Conservation (phyloP, 2,113 vertebrate genomes). For the Oryzias celebensis region DNA sequence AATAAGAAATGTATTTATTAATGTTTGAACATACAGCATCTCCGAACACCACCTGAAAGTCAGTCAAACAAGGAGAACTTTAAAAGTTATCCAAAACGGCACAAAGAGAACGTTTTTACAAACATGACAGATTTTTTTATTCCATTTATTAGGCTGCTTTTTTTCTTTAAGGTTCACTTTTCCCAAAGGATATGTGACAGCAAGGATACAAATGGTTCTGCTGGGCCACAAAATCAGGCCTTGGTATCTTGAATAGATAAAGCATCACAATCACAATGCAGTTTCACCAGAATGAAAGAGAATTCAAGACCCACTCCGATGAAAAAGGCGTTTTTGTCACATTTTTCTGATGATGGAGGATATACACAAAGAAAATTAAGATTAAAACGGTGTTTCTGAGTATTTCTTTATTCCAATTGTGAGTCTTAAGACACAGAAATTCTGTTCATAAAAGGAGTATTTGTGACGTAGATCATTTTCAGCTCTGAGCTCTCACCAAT, state of each 20-base stretch:
- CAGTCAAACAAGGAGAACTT: slow-evolving; percentile 49
- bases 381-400: too few species aligned
- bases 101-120: not conserved
- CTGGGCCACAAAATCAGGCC: slow-evolving; percentile 71
- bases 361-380: too few species aligned
- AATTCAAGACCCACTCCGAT: not conserved
- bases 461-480: too few species aligned
- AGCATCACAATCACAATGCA: slow-evolving; percentile 49
- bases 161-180: not conserved
- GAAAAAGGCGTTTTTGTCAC: too few species aligned
- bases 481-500: too few species aligned
- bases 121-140: not conserved
- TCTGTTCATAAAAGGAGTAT: too few species aligned
- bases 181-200: slow-evolving; percentile 78
- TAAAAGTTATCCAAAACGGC: slow-evolving; percentile 12
- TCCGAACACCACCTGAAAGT: slow-evolving; percentile 66
- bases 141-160: slow-evolving; percentile 16
- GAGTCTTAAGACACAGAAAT: too few species aligned
- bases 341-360: too few species aligned
- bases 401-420: too few species aligned
- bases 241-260: slow-evolving; percentile 77
- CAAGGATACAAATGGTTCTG: slow-evolving; percentile 78
- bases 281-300: not conserved
- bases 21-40: slow-evolving; percentile 38
- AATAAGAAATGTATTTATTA: slow-evolving; percentile 47